Evolutionary conservation across 2,113 vertebrate genomes (phyloP).

Genomic region (Sakesphorus luctuosus): DNA sequence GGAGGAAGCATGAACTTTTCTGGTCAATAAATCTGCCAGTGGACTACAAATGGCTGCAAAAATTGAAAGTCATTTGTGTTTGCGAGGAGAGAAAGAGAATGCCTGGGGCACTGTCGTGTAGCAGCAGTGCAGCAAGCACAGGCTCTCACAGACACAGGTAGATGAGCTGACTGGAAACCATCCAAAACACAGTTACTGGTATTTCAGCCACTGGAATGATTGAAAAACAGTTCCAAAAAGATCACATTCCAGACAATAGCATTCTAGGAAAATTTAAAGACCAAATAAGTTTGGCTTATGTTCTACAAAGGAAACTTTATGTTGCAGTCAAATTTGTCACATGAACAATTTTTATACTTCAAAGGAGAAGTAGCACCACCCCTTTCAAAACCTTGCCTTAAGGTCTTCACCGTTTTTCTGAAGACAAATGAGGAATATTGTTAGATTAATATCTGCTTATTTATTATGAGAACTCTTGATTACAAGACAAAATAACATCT

Average conservation of each 20-base stretch:
- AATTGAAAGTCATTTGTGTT: background rate
- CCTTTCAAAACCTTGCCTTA: background rate
- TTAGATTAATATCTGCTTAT: background rate
- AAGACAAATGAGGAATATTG: background rate
- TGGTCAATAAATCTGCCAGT: conserved; percentile 10
- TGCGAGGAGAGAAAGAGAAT: background rate
- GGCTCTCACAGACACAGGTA: background rate
- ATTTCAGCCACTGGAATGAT: background rate
- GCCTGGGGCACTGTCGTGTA: background rate
- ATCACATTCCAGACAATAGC: background rate
- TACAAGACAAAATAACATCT: background rate
- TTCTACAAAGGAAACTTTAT: background rate
- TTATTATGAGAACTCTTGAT: background rate
- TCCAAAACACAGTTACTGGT: background rate
- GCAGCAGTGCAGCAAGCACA: background rate
- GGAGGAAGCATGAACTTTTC: background rate
- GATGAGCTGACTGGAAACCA: background rate
- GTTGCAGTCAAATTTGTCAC: background rate
- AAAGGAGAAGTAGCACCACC: background rate
- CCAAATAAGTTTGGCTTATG: background rate
- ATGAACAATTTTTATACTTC: background rate
- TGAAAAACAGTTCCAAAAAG: background rate
- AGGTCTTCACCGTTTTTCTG: background rate
- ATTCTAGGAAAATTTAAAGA: background rate
- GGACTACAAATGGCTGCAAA: conserved; percentile 9